Evolutionary conservation across 2,113 vertebrate species (phyloP).

Genomic region (Seriola dumerili): DNA sequence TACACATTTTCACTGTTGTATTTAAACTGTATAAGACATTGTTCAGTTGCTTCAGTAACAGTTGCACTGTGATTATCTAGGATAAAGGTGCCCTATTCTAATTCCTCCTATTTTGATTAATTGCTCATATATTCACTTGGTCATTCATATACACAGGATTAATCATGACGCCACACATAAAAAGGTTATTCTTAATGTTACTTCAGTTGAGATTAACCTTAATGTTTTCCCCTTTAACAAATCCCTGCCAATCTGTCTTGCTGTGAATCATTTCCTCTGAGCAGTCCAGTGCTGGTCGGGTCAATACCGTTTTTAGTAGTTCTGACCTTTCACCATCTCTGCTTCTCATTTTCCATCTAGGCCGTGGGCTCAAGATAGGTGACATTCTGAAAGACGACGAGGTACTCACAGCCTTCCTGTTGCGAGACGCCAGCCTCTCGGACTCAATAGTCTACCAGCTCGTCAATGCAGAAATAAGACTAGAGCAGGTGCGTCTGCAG

Average conservation of each 20-base stretch:
- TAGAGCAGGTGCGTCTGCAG: constrained; percentile 89
- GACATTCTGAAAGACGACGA: constrained; percentile 95
- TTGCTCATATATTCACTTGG: background rate
- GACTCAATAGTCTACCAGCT: constrained; percentile 89
- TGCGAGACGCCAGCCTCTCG: constrained; percentile 84
- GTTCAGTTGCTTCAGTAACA: background rate
- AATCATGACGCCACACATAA: background rate
- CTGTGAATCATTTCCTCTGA: constrained; percentile 45
- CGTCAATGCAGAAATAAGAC: constrained; percentile 88
- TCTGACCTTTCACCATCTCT: constrained; percentile 24
- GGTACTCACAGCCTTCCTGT: constrained; percentile 88
- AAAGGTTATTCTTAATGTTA: background rate
- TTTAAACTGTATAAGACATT: background rate
- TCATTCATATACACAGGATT: background rate
- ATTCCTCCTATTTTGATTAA: background rate
- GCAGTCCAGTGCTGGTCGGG: background rate
- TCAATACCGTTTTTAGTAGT: constrained; percentile 22
- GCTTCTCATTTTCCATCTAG: constrained; percentile 73
- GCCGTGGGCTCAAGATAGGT: constrained; percentile 89
- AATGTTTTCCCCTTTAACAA: background rate
- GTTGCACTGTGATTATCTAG: background rate
- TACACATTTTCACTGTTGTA: background rate
- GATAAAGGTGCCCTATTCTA: background rate
- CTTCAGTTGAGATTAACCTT: background rate
- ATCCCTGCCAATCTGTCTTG: background rate